Evolutionary conservation across 2,888 invertebrate genomes (phyloP).

Genomic region (Ophonus ardosiacus): DNA sequence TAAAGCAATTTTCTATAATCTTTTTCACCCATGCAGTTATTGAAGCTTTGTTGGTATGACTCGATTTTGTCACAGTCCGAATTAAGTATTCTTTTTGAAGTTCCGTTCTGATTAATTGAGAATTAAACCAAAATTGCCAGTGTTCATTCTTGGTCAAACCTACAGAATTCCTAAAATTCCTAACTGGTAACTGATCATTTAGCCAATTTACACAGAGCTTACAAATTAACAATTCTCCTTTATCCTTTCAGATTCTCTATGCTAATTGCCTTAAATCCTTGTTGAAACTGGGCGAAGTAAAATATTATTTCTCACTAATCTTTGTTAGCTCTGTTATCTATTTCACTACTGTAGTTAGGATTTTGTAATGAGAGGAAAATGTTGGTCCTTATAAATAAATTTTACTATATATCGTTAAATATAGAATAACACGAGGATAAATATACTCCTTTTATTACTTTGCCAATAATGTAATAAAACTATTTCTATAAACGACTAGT

Average conservation of each 20-base stretch:
- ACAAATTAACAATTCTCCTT: slow-evolving; percentile 15
- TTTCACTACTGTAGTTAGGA: not conserved
- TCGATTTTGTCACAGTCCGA: not conserved
- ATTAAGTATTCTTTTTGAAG: not conserved
- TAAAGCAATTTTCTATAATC: too few relatives aligned
- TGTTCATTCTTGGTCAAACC: slow-evolving; percentile 9
- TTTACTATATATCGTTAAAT: too few relatives aligned
- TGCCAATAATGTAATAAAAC: not conserved
- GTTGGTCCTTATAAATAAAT: too few relatives aligned
- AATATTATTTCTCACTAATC: slow-evolving; percentile 9
- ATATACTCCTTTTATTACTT: not conserved
- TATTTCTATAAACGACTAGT: not conserved
- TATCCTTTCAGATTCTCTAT: slow-evolving; percentile 18
- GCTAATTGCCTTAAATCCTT: slow-evolving; percentile 25
- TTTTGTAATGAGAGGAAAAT: too few relatives aligned
- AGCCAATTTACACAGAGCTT: not conserved
- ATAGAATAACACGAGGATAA: not conserved
- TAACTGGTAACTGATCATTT: slow-evolving; percentile 12
- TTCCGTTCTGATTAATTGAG: not conserved
- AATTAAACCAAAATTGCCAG: not conserved
- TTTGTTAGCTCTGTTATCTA: not conserved
- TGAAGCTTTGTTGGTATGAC: too few relatives aligned
- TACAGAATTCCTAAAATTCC: slow-evolving; percentile 22
- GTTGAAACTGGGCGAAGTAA: not conserved
- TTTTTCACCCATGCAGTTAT: too few relatives aligned